phyloP scores from a whole-genome alignment of 35 echinoderm and acorn worm genomes.

The Diadema setosum region DNA sequence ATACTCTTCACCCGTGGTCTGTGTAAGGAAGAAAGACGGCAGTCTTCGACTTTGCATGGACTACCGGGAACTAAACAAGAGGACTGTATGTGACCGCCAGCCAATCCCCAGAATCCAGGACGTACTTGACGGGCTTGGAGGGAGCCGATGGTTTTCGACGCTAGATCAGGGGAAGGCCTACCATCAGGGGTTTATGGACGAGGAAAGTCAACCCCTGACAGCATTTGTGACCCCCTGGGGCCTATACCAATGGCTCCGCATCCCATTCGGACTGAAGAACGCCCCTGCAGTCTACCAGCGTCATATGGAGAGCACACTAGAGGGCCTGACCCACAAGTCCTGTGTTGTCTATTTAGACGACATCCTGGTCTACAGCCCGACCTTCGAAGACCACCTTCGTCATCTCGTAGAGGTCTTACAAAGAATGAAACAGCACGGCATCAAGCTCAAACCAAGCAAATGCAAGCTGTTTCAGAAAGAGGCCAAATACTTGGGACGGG shows the following conservation, averaged over 20 bases:
- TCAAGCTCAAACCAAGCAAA: no score
- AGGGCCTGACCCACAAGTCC: conserved; percentile 26
- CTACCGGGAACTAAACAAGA: conserved; percentile 33
- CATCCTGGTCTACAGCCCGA: conserved; percentile 45
- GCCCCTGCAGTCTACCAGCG: conserved; percentile 66
- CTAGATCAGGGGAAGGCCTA: neutral
- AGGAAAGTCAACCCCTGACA: no score
- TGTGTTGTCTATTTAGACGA: conserved; percentile 65
- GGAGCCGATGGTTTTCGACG: conserved; percentile 46
- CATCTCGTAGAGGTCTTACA: no score
- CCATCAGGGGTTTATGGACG: neutral
- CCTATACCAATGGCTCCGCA: no score
- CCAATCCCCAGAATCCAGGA: conserved; percentile 56
- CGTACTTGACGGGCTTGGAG: conserved; percentile 35
- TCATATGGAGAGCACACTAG: conserved; percentile 37
- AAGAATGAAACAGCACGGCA: no score
- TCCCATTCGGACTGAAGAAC: conserved; percentile 76
- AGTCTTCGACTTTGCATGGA: no score
- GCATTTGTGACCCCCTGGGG: conserved; percentile 64
- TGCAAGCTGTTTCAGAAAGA: no score
- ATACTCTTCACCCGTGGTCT: no score
- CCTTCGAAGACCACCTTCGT: conserved; percentile 36
- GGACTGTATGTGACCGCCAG: conserved; percentile 37
- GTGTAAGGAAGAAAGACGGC: no score
- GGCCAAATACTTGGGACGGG: no score